Evolutionary conservation across 2,888 invertebrate species (phyloP).

Genomic region (Patella caerulea): DNA sequence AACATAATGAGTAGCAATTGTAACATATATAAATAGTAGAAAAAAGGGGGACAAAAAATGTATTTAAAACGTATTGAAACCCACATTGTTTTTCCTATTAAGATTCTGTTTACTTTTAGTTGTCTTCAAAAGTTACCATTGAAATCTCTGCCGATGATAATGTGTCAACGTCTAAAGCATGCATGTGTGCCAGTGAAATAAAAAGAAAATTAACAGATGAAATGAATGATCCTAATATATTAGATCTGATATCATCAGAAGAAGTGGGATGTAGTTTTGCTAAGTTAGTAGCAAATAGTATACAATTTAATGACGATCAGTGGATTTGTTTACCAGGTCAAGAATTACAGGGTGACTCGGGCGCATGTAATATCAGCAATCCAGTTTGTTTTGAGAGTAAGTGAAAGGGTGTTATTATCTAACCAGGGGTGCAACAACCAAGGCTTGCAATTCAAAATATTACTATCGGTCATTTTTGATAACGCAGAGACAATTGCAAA

Average conservation of each 20-base stretch:
- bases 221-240: slow-evolving; percentile 1
- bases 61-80: too few relatives aligned
- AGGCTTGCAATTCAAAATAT: too few relatives aligned
- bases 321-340: slow-evolving; percentile 30
- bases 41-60: too few relatives aligned
- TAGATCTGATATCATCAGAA: slow-evolving; percentile 14
- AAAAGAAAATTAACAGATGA: neutral
- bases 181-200: slow-evolving; percentile 24
- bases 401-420: neutral
- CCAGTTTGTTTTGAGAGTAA: slow-evolving; percentile 27
- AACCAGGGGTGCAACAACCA: too few relatives aligned
- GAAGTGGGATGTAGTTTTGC: slow-evolving; percentile 27
- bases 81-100: too few relatives aligned
- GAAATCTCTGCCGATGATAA: slow-evolving; percentile 8
- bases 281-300: neutral
- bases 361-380: slow-evolving; percentile 16
- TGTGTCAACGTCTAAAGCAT: slow-evolving; percentile 13
- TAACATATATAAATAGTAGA: too few relatives aligned
- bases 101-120: too few relatives aligned
- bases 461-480: too few relatives aligned
- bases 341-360: slow-evolving; percentile 10
- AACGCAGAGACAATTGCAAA: too few relatives aligned
- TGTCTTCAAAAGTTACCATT: neutral
- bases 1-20: too few relatives aligned
- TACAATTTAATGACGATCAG: slow-evolving; percentile 10